These are phyloP conservation scores for Chrysocyon brachyurus DNA, from an alignment of 2,797 vertebrate species.

Conservation along the genomic window DNA sequence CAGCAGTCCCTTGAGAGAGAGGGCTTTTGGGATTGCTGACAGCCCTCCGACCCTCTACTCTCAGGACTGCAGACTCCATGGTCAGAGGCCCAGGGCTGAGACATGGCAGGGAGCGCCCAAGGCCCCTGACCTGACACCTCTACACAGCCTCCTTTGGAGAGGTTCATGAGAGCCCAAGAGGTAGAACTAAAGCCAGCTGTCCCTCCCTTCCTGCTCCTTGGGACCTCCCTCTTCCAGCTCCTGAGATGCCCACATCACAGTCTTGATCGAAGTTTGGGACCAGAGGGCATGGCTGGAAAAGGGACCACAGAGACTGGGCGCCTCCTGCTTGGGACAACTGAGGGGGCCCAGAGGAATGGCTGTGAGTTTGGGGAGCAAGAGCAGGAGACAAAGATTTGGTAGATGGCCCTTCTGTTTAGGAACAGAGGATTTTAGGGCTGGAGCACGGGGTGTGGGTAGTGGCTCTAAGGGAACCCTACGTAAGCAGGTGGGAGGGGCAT, in stretches of 20 bases:
- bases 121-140: background rate
- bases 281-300: background rate
- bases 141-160: background rate
- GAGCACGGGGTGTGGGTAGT: background rate
- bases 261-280: background rate
- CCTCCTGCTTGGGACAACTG: background rate
- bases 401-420: background rate
- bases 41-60: background rate
- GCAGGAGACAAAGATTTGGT: background rate
- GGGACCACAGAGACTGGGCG: background rate
- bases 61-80: background rate
- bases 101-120: background rate
- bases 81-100: background rate
- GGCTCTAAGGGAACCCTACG: background rate
- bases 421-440: background rate
- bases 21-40: background rate
- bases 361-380: background rate
- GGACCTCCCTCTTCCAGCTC: background rate
- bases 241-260: background rate
- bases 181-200: background rate
- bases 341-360: background rate
- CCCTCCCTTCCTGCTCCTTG: background rate
- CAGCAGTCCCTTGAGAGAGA: background rate
- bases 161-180: background rate
- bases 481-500: background rate